A percentile compares a stretch with the other conserved stretches of the same genome.
Conservation (phyloP, 2,888 invertebrate genomes). For the Chymomyza procnemis region DNA sequence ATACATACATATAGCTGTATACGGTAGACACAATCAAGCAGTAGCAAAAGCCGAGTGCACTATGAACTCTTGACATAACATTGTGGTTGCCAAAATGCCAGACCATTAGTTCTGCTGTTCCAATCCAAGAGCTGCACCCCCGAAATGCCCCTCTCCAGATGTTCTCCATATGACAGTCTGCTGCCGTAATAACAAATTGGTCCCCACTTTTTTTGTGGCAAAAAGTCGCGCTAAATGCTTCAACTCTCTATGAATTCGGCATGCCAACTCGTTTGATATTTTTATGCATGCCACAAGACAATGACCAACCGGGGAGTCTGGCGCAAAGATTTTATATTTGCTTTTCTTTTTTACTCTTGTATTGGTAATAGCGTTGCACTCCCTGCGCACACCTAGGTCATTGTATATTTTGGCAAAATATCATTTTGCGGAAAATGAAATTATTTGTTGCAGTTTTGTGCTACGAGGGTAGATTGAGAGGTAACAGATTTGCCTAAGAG, state of each 20-base stretch:
- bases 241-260: slow-evolving; percentile 8
- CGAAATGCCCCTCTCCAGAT: background rate
- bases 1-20: background rate
- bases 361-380: background rate
- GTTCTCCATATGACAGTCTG: background rate
- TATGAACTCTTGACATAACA: slow-evolving; percentile 10
- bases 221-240: slow-evolving; percentile 5
- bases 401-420: slow-evolving; percentile 9
- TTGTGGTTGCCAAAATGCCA: slow-evolving; percentile 21
- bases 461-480: too few relatives aligned
- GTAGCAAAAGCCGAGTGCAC: background rate
- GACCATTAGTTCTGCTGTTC: slow-evolving; percentile 15
- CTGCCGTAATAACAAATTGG: slow-evolving; percentile 16
- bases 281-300: slow-evolving; percentile 8
- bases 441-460: slow-evolving; percentile 7
- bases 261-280: background rate
- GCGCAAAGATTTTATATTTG: background rate
- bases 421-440: slow-evolving; percentile 14
- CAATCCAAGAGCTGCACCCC: background rate
- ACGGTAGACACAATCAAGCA: background rate
- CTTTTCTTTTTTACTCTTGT: background rate
- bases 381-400: background rate
- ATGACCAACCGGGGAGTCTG: slow-evolving; percentile 22
- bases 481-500: too few relatives aligned
- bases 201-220: slow-evolving; percentile 13